Percentiles rank a stretch among this genome's conserved stretches.
These are phyloP conservation scores for Drosophila kepulauana DNA, from an alignment of 1,140 invertebrate genomes.

Conservation along the genomic window DNA sequence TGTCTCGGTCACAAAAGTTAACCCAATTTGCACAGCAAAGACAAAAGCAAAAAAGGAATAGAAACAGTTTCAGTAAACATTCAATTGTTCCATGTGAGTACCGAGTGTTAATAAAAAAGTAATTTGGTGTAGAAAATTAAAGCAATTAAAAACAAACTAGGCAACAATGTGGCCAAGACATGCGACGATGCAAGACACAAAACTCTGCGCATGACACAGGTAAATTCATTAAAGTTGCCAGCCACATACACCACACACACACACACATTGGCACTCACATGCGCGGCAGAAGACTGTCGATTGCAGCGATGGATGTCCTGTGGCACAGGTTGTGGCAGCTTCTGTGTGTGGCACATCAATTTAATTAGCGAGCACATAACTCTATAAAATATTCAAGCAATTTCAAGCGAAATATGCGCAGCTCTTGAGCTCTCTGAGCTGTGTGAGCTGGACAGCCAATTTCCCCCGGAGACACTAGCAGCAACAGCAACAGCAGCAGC, in stretches of 20 bases:
- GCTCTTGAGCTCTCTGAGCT: slow-evolving; percentile 10
- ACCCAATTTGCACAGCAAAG: slow-evolving; percentile 61
- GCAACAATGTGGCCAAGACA: slow-evolving; percentile 36
- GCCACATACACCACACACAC: slow-evolving; percentile 10
- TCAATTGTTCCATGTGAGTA: slow-evolving; percentile 47
- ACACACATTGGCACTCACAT: neutral
- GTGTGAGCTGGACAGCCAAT: slow-evolving; percentile 44
- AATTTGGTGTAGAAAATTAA: slow-evolving; percentile 53
- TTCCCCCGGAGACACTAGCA: slow-evolving; percentile 17
- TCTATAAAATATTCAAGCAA: slow-evolving; percentile 81
- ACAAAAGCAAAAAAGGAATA: neutral
- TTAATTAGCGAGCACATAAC: slow-evolving; percentile 81
- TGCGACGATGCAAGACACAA: slow-evolving; percentile 41
- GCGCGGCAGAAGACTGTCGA: slow-evolving; percentile 54
- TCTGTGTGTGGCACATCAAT: slow-evolving; percentile 75
- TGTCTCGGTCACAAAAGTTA: slow-evolving; percentile 69
- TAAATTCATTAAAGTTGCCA: slow-evolving; percentile 81
- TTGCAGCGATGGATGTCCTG: slow-evolving; percentile 45
- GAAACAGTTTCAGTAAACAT: slow-evolving; percentile 13
- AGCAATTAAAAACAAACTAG: slow-evolving; percentile 61
- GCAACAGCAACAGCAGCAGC: neutral
- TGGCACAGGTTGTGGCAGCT: slow-evolving; percentile 38
- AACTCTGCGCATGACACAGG: slow-evolving; percentile 61
- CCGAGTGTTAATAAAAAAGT: slow-evolving; percentile 23
- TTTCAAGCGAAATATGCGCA: slow-evolving; percentile 70